A percentile compares a stretch with the other conserved stretches of the same genome.
Conservation (phyloP, 2,888 invertebrate species). For the Apoda limacodes region DNA sequence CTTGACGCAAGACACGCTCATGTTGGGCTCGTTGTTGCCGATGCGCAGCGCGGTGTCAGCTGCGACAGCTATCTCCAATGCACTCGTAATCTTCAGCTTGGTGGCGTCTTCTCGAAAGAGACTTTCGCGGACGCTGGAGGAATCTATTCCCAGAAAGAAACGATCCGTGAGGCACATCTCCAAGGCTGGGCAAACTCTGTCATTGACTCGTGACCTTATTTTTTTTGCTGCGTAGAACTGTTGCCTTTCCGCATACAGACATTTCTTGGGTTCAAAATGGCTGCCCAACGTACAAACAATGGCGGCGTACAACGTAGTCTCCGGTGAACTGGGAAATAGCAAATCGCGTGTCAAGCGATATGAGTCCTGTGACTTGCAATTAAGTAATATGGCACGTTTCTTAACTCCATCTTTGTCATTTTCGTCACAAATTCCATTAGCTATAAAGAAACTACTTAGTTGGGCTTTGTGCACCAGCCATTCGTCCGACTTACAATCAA, state of each 20-base stretch:
- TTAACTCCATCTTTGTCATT: too few relatives aligned
- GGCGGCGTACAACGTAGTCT: neutral
- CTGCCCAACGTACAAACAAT: neutral
- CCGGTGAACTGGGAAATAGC: too few relatives aligned
- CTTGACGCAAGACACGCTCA: too few relatives aligned
- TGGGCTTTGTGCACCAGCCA: too few relatives aligned
- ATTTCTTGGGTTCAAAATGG: constrained; percentile 5
- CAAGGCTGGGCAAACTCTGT: neutral
- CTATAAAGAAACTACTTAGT: constrained; percentile 4
- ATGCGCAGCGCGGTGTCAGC: too few relatives aligned
- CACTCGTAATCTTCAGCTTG: neutral
- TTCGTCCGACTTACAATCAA: constrained; percentile 3
- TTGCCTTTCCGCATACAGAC: constrained; percentile 2
- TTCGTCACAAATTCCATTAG: too few relatives aligned
- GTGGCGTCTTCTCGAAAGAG: constrained; percentile 1
- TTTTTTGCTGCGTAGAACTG: too few relatives aligned
- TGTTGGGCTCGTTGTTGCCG: too few relatives aligned
- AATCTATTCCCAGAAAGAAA: constrained; percentile 1
- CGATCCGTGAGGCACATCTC: too few relatives aligned
- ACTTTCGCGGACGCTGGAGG: neutral
- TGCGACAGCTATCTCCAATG: too few relatives aligned
- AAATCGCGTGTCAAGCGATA: constrained; percentile 3
- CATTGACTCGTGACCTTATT: neutral
- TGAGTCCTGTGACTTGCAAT: constrained; percentile 5
- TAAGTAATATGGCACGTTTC: too few relatives aligned